phyloP scores from a whole-genome alignment of 1,140 invertebrate species.

The Sycophila sp. region DNA sequence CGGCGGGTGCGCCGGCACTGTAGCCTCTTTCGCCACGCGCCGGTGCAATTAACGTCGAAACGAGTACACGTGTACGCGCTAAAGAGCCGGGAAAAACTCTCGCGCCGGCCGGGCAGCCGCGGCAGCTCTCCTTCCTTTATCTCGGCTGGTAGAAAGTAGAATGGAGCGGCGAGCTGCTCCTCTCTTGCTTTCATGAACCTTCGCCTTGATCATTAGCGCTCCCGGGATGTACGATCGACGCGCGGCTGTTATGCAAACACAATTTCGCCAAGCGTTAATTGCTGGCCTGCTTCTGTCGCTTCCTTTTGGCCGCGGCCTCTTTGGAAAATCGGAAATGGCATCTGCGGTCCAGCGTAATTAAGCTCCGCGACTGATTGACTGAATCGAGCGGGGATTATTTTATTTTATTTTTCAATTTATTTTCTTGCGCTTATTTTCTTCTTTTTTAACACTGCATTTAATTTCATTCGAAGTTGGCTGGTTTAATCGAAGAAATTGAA shows the following conservation, averaged over 20 bases:
- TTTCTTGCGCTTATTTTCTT: too few relatives aligned
- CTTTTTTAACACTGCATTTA: too few relatives aligned
- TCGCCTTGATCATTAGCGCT: conserved; percentile 19
- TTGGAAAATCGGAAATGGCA: neutral
- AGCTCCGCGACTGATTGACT: too few relatives aligned
- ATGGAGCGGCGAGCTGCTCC: too few relatives aligned
- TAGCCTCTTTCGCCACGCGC: conserved; percentile 15
- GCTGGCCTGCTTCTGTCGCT: neutral
- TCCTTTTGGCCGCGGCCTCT: neutral
- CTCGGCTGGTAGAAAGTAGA: conserved; percentile 24
- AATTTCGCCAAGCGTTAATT: conserved; percentile 19
- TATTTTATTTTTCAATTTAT: too few relatives aligned
- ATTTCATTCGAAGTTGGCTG: too few relatives aligned
- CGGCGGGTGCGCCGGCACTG: neutral
- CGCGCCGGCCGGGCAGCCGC: too few relatives aligned
- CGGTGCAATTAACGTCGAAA: conserved; percentile 21
- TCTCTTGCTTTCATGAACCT: conserved; percentile 8
- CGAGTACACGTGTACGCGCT: neutral
- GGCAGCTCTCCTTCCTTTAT: neutral
- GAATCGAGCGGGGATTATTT: too few relatives aligned
- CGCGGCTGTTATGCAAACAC: conserved; percentile 15
- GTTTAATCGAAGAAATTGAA: too few relatives aligned
- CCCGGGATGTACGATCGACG: neutral
- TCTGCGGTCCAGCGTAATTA: too few relatives aligned
- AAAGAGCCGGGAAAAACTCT: neutral